Evolutionary conservation across 2,888 invertebrate species (phyloP).

Genomic region (Gymnoscelis rufifasciata): DNA sequence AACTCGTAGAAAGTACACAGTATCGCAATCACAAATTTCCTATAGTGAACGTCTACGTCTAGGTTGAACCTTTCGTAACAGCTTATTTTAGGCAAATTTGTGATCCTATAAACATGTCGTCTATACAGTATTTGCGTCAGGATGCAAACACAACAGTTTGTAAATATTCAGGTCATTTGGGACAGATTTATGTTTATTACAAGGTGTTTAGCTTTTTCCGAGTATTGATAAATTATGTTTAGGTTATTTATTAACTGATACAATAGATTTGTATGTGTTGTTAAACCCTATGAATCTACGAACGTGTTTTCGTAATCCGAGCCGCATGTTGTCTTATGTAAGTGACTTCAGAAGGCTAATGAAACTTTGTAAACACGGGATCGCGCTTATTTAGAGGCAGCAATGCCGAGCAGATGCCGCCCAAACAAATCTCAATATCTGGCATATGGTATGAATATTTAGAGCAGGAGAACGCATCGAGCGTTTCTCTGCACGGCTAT

Average conservation of each 20-base stretch:
- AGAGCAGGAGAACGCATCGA: slow-evolving; percentile 70
- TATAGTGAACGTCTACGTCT: slow-evolving; percentile 8
- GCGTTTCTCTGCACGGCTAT: slow-evolving; percentile 72
- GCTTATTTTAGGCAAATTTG: slow-evolving; percentile 15
- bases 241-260: too few species aligned
- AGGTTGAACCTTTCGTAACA: slow-evolving; percentile 14
- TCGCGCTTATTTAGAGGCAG: slow-evolving; percentile 66
- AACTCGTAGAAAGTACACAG: slow-evolving; percentile 14
- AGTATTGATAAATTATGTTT: background rate
- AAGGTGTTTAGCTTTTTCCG: slow-evolving; percentile 4
- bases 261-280: too few species aligned
- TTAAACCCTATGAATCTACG: too few species aligned
- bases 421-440: slow-evolving; percentile 76
- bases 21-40: slow-evolving; percentile 13
- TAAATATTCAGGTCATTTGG: slow-evolving; percentile 16
- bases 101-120: slow-evolving; percentile 21
- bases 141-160: slow-evolving; percentile 11
- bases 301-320: slow-evolving; percentile 35
- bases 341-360: slow-evolving; percentile 68
- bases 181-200: slow-evolving; percentile 16
- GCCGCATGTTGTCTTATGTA: slow-evolving; percentile 63
- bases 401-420: slow-evolving; percentile 74
- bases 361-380: slow-evolving; percentile 66
- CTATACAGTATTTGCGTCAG: slow-evolving; percentile 20
- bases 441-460: slow-evolving; percentile 77